A percentile compares a stretch with the other conserved stretches of the same genome.
These are phyloP conservation scores for Drosophila sechellia DNA, from an alignment of 1,140 invertebrate genomes.

Conservation along the genomic window DNA sequence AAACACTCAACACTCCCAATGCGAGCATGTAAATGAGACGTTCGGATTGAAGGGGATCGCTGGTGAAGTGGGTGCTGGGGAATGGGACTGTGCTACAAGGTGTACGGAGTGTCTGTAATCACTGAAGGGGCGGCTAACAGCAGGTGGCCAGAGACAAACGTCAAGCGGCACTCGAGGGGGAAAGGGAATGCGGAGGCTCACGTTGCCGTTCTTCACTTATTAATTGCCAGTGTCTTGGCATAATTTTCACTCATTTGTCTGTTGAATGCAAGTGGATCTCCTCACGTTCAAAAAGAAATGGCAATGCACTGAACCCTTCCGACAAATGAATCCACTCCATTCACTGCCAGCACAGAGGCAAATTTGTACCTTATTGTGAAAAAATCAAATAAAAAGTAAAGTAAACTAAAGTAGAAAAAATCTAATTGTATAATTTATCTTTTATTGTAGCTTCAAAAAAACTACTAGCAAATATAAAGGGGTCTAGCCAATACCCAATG, in stretches of 20 bases:
- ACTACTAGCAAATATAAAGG: not conserved
- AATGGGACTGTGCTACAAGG: constrained; percentile 2
- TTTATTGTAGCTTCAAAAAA: not conserved
- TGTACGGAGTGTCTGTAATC: constrained; percentile 38
- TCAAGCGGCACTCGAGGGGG: constrained; percentile 6
- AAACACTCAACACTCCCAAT: constrained; percentile 40
- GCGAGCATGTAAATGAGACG: constrained; percentile 54
- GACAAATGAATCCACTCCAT: constrained; percentile 1
- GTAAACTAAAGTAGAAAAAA: too few relatives aligned
- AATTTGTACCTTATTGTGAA: not conserved
- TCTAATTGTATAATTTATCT: too few relatives aligned
- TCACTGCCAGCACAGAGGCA: not conserved
- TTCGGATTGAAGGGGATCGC: constrained; percentile 27
- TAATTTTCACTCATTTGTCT: constrained; percentile 81
- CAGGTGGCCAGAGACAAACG: constrained; percentile 56
- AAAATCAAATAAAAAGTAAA: too few relatives aligned
- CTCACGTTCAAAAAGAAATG: constrained; percentile 59
- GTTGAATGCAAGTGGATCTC: constrained; percentile 73
- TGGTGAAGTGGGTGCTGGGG: not conserved
- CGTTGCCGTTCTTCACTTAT: constrained; percentile 67
- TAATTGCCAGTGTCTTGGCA: constrained; percentile 80
- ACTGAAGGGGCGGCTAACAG: constrained; percentile 42
- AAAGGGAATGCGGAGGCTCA: constrained; percentile 11
- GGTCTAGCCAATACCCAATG: not conserved
- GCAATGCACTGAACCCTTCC: constrained; percentile 33